These are phyloP conservation scores for Rotaria macrura DNA, from an alignment of 2,888 invertebrate genomes.

Conservation along the genomic window DNA sequence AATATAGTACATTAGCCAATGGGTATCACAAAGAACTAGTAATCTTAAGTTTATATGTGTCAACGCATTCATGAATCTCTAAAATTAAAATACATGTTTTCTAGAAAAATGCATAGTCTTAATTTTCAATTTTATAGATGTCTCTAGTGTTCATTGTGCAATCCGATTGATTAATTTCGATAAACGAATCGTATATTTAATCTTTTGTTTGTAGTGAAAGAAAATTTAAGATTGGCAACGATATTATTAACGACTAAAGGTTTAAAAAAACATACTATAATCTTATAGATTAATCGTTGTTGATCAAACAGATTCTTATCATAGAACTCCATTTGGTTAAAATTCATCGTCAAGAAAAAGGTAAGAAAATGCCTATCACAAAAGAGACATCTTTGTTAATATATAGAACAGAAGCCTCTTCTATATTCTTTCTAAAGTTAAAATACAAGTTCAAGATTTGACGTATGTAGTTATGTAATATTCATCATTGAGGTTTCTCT, in stretches of 20 bases:
- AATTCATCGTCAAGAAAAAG: neutral
- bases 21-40: neutral
- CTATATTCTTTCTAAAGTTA: neutral
- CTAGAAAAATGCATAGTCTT: neutral
- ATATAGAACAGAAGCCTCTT: neutral
- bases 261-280: too few species aligned
- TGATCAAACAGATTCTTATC: too few species aligned
- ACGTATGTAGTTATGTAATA: neutral
- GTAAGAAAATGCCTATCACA: neutral
- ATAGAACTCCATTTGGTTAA: too few species aligned
- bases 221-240: neutral
- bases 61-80: too few species aligned
- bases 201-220: neutral
- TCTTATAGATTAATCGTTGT: too few species aligned
- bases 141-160: neutral
- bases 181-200: neutral
- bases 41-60: too few species aligned
- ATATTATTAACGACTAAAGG: neutral
- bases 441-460: neutral
- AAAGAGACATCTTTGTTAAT: neutral
- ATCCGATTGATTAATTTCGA: neutral
- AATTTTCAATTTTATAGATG: neutral
- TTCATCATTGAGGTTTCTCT: neutral
- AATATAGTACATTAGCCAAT: neutral
- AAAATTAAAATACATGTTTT: neutral